Percentiles rank a stretch among this genome's conserved stretches.
phyloP scores from a whole-genome alignment of 2,113 vertebrate genomes.

The Engraulis encrasicolus region DNA sequence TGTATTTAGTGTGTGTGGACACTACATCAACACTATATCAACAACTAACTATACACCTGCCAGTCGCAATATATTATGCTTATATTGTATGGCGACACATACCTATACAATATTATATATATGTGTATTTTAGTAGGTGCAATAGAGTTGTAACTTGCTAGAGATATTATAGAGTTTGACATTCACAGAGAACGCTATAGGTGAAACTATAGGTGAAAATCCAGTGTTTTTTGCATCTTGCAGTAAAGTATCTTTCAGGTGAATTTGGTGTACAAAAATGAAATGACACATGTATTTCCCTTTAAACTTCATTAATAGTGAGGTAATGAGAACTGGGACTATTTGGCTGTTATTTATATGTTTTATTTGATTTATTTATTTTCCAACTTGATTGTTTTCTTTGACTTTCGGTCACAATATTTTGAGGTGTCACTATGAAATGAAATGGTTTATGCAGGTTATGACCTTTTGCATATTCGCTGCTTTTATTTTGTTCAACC shows the following conservation, averaged over 20 bases:
- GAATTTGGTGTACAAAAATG: background rate
- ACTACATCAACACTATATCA: background rate
- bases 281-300: background rate
- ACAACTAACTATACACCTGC: background rate
- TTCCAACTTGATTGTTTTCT: background rate
- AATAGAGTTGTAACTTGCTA: conserved; percentile 19
- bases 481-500: background rate
- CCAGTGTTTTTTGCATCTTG: conserved; percentile 6
- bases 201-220: background rate
- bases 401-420: background rate
- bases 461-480: background rate
- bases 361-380: background rate
- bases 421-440: background rate
- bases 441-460: background rate
- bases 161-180: conserved; percentile 19
- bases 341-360: background rate
- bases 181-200: background rate
- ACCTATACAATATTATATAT: conserved; percentile 13
- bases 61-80: conserved; percentile 13
- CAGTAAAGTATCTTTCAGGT: background rate
- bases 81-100: conserved; percentile 16
- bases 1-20: background rate
- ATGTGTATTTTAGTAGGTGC: conserved; percentile 3
- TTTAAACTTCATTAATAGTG: background rate
- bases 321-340: no score